Conservation (phyloP, 2,888 invertebrate species). For the Notodonta dromedarius region DNA sequence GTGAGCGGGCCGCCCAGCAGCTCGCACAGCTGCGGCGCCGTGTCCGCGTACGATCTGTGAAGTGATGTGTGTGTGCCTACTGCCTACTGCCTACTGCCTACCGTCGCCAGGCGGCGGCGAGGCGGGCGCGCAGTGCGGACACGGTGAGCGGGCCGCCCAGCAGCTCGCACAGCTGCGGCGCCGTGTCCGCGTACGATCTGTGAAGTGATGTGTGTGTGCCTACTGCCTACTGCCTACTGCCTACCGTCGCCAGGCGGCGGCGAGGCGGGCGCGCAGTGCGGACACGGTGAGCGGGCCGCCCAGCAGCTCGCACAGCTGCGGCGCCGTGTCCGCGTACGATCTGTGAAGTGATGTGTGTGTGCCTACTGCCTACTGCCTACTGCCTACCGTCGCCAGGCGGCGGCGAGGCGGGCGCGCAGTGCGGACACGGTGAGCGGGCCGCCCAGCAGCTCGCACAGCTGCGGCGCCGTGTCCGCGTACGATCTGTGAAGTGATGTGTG, state of each 20-base stretch:
- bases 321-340: constrained; percentile 37
- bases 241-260: constrained; percentile 91
- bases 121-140: constrained; percentile 86
- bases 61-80: neutral
- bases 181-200: constrained; percentile 96
- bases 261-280: constrained; percentile 86
- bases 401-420: constrained; percentile 88
- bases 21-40: constrained; percentile 87
- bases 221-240: neutral
- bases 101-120: constrained; percentile 91
- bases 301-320: constrained; percentile 90
- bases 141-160: constrained; percentile 94
- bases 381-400: constrained; percentile 90
- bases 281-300: constrained; percentile 93
- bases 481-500: constrained; percentile 71
- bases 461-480: constrained; percentile 97
- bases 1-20: constrained; percentile 95
- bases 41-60: neutral
- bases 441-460: constrained; percentile 91
- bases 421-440: constrained; percentile 90
- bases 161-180: constrained; percentile 91
- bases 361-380: neutral
- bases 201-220: no score
- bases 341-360: neutral
- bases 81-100: constrained; percentile 58